Evolutionary conservation across 2,113 vertebrate genomes (phyloP).

Genomic region (Corythaixoides concolor): DNA sequence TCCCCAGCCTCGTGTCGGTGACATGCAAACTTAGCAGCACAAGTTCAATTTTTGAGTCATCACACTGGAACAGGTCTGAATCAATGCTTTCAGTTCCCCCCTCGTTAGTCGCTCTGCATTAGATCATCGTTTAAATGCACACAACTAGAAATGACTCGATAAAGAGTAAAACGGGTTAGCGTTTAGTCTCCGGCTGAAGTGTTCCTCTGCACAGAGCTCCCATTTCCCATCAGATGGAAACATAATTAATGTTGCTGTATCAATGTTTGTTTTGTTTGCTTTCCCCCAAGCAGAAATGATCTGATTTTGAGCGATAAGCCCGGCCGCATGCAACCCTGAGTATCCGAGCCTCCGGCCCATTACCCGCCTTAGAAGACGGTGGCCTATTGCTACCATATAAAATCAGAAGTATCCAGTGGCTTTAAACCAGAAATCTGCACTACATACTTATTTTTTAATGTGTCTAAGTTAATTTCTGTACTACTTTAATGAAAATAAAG

Average conservation of each 20-base stretch:
- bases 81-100: background rate
- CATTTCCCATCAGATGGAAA: background rate
- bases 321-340: conserved; percentile 18
- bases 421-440: conserved; percentile 68
- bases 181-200: background rate
- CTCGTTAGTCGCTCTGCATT: conserved; percentile 7
- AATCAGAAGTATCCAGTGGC: conserved; percentile 35
- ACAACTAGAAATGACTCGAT: background rate
- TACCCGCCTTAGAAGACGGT: background rate
- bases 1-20: background rate
- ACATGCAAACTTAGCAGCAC: background rate
- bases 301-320: background rate
- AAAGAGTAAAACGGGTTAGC: background rate
- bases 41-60: conserved; percentile 19
- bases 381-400: conserved; percentile 8
- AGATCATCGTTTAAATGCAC: conserved; percentile 21
- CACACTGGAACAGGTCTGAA: background rate
- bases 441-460: conserved; percentile 59
- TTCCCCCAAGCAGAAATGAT: conserved; percentile 26
- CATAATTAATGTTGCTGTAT: background rate
- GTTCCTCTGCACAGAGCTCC: background rate
- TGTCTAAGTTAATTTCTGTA: conserved; percentile 65
- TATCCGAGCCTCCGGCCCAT: background rate
- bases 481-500: conserved; percentile 68
- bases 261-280: conserved; percentile 7